Evolutionary conservation across 2,888 invertebrate genomes (phyloP).

Genomic region (Drosophila hamatofila): DNA sequence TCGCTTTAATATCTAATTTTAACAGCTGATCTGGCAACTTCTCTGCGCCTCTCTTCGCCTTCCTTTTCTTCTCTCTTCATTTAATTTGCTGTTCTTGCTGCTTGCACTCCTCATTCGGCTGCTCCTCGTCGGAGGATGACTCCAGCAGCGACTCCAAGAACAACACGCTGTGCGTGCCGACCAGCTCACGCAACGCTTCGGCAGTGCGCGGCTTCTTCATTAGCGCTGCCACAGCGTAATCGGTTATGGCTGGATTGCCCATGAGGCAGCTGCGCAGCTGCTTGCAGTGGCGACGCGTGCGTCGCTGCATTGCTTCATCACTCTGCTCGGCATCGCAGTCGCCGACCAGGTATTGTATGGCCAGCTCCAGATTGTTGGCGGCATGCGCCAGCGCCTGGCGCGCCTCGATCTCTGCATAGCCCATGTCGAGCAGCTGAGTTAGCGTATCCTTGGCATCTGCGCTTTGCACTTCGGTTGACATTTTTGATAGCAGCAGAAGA

Average conservation of each 20-base stretch:
- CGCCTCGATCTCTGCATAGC: conserved; percentile 92
- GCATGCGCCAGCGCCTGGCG: conserved; percentile 95
- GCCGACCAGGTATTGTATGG: conserved; percentile 94
- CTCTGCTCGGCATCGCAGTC: conserved; percentile 35
- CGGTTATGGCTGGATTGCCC: conserved; percentile 46
- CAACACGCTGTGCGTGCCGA: conserved; percentile 18
- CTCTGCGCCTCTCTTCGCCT: neutral
- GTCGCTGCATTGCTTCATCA: conserved; percentile 14
- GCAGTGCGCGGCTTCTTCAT: conserved; percentile 25
- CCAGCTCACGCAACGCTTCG: conserved; percentile 20
- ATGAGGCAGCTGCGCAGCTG: conserved; percentile 44
- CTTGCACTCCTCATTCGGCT: neutral
- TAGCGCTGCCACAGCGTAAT: conserved; percentile 39
- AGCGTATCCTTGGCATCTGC: conserved; percentile 20
- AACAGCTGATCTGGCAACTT: conserved; percentile 6
- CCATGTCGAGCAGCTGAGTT: conserved; percentile 88
- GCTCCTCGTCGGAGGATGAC: conserved; percentile 43
- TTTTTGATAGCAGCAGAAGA: neutral
- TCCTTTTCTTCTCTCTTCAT: neutral
- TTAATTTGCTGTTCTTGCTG: neutral
- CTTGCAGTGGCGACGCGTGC: conserved; percentile 20
- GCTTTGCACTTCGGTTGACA: conserved; percentile 19
- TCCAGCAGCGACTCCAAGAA: conserved; percentile 44
- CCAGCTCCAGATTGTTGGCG: conserved; percentile 97
- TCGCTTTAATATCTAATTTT: conserved; percentile 15